A percentile compares a stretch with the other conserved stretches of the same genome.
These are phyloP conservation scores for Falco punctatus DNA, from an alignment of 2,113 vertebrate genomes.

Conservation along the genomic window DNA sequence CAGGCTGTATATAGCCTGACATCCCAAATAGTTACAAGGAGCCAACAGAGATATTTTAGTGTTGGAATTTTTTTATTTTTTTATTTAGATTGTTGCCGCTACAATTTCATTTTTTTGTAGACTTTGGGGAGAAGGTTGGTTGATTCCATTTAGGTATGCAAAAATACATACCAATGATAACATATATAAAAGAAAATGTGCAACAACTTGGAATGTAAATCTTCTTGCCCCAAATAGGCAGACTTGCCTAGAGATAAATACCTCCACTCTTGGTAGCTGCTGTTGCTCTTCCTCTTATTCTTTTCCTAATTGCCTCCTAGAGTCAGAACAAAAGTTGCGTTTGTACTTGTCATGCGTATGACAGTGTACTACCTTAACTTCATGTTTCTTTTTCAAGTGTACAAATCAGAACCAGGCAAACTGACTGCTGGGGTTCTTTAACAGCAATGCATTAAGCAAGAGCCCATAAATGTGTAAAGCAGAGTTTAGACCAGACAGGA, in stretches of 20 bases:
- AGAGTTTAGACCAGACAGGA: not conserved
- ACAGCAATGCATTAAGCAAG: not conserved
- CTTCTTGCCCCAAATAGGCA: not conserved
- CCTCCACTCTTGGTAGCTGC: not conserved
- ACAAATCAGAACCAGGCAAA: not conserved
- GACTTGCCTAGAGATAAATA: not conserved
- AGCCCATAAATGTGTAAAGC: not conserved
- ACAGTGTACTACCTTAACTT: not conserved
- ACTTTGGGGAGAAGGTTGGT: not conserved
- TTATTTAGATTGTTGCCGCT: not conserved
- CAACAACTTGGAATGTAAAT: not conserved
- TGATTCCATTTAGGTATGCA: not conserved
- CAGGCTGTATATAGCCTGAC: not conserved
- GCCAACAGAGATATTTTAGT: not conserved
- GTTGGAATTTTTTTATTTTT: not conserved
- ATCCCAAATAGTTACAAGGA: not conserved
- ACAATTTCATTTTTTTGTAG: not conserved
- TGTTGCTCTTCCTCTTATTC: not conserved
- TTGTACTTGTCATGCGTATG: not conserved
- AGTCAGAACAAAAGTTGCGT: not conserved
- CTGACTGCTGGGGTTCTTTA: not conserved
- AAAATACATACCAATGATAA: not conserved
- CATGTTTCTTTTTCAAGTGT: not conserved
- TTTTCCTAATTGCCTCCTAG: not conserved
- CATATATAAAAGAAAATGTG: not conserved